Percentiles rank a stretch among this genome's conserved stretches.
Conservation (phyloP, 37 sponge, comb jelly and placozoan species). For the Cladorhizidae sp. region DNA sequence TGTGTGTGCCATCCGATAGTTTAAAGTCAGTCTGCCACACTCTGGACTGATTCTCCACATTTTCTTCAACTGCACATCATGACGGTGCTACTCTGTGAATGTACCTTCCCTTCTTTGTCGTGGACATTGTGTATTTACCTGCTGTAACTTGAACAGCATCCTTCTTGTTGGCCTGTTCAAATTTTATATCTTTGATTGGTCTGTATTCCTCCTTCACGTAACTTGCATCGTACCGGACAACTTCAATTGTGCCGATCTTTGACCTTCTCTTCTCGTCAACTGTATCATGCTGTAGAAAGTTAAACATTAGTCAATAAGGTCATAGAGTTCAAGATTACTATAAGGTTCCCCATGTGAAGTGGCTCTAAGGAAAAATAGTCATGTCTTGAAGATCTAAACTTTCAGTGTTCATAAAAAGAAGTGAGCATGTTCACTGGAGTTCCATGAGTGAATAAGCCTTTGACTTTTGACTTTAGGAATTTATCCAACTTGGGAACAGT, state of each 20-base stretch:
- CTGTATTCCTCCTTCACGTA: slow-evolving; percentile 71
- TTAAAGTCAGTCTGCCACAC: slow-evolving; percentile 36
- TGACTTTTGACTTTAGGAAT: too few species aligned
- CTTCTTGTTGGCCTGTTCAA: slow-evolving; percentile 63
- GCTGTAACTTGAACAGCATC: slow-evolving; percentile 52
- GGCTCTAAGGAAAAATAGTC: too few species aligned
- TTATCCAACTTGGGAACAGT: too few species aligned
- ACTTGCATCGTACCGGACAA: slow-evolving; percentile 42
- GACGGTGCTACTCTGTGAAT: slow-evolving; percentile 49
- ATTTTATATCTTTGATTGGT: slow-evolving; percentile 25
- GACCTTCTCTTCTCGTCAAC: slow-evolving; percentile 36
- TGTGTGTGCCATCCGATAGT: slow-evolving; percentile 65
- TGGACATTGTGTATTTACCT: slow-evolving; percentile 74
- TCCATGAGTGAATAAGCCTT: too few species aligned
- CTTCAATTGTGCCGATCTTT: slow-evolving; percentile 51
- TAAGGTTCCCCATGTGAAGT: too few species aligned
- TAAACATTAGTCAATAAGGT: too few species aligned
- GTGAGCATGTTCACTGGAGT: too few species aligned
- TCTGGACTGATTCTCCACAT: slow-evolving; percentile 63
- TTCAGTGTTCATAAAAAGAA: too few species aligned
- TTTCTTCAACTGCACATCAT: slow-evolving; percentile 62
- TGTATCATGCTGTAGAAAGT: slow-evolving; percentile 21
- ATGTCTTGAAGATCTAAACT: too few species aligned
- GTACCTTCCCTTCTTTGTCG: slow-evolving; percentile 65
- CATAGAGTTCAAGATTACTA: too few species aligned